Base-by-base conservation (phyloP, 2,797 vertebrate species). In the Bryconaethiops microstoma region DNA sequence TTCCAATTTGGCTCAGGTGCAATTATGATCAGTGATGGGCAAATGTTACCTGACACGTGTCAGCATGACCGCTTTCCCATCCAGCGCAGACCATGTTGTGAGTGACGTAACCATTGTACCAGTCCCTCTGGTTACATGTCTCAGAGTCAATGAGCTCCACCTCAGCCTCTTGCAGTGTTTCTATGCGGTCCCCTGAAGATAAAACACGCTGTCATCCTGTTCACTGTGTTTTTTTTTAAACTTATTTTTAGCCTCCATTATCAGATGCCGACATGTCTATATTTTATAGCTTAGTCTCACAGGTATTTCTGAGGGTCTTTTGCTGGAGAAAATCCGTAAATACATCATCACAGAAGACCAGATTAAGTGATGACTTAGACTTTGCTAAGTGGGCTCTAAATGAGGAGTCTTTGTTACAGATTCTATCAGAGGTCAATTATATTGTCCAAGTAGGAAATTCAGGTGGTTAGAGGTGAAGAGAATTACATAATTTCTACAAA, bases 11-110 rank as follows among this genome's bases (percentile, higher is more conserved):
- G 35, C 0, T 2, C 35, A 35, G 35, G 35, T 35, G 35, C 2
- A 35, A 35, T 35, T 4, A 35, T 35, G 14, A 42, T 54, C 19
- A 14, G 2, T 64, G 23, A 63, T 8, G 2, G 8, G 35, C 65
- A 76, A 9, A 29, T 8, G 48, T 80, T 71, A 88, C 90, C 89
- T 91, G 88, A 82, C 91, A 92, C 3, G 86, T 0, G 64, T 91
- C 91, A 0, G 74, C 84, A 0, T 17, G 77, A 7, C 90, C 87
- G 0, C 40, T 73, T 67, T 90, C 82, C 52, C 76, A 70, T 16
- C 91, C 90, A 0, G 90, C 91, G 17, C 91, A 93, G 80, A 92
- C 77, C 92, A 92, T 92, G 82, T 89, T 88, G 0, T 89, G 83
- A 0, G 84, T 89, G 78, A 92, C 72, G 55, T 71, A 0, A 29